Evolutionary conservation across 2,888 invertebrate genomes (phyloP).

Genomic region (Julus scandinavius): DNA sequence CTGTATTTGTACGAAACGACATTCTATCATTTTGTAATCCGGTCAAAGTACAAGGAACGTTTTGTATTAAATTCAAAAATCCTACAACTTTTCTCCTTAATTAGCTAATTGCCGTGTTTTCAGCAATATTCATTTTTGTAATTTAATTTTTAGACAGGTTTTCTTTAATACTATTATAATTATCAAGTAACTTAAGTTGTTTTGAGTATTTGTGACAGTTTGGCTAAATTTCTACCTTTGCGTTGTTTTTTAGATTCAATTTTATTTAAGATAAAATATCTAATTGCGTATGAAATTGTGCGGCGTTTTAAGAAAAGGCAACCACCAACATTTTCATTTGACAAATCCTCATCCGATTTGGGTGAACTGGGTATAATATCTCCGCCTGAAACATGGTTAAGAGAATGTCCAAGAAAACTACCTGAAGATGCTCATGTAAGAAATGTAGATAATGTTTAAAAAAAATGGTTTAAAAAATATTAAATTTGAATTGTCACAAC

Average conservation of each 20-base stretch:
- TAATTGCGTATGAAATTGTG: constrained; percentile 11
- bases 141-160: no score
- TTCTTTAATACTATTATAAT: no score
- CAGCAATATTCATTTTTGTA: neutral
- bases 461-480: neutral
- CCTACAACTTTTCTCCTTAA: neutral
- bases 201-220: no score
- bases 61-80: no score
- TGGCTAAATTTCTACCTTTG: neutral
- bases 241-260: neutral
- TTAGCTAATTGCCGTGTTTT: neutral
- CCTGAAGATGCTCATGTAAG: constrained; percentile 10
- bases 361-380: neutral
- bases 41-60: neutral
- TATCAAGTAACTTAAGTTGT: no score
- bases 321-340: neutral
- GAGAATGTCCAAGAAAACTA: constrained; percentile 15
- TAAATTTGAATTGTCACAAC: neutral
- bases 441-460: neutral
- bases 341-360: constrained; percentile 4
- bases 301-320: neutral
- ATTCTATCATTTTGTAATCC: neutral
- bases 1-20: no score
- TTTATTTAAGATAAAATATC: neutral
- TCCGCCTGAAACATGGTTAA: neutral